Evolutionary conservation across 2,888 invertebrate genomes (phyloP), one percentile per base, ranked within the genome.

Genomic region (Xylota segnis): DNA sequence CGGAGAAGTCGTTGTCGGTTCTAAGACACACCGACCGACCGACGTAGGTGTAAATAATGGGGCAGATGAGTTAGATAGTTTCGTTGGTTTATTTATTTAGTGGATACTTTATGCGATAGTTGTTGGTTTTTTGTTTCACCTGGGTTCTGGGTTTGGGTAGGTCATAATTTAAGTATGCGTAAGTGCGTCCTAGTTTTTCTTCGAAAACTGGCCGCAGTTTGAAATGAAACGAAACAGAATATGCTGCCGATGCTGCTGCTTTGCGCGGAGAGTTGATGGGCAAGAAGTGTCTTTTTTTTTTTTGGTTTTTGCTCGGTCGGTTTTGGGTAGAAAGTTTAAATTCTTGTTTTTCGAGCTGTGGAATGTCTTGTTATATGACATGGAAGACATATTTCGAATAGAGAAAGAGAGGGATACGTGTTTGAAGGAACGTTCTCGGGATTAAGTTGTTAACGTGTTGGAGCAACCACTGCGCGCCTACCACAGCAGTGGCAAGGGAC

Each of bases 311-410:
- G 18, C 29, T 70, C 9, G 32, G 59, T 83, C 40, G 76, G 70
- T 84, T 84, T 84, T 76, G 75, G 81, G 84, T 82, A 86, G 86
- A 86, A 86, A 86, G 86, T 86, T 82, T 82, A 50, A 79, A 77
- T 82, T 82, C 86, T 82, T 54, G 86, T 86, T 77, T 76, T 43
- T 71, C 82, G 43, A 72, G 76, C 47, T 76, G n/a, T 47, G 76
- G 72, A 86, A 82, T 86, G 66, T 75, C 52, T 75, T 14, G n/a
- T 45, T 14, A 45, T 34, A 37, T 70, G 56, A 32, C 54, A 54
- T 63, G 14, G 45, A 56, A 43, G 63, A 50, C 23, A 23, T 74
- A 14, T 65, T 65, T 29, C 23, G 12, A 16, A 16, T 37, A 27
- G 45, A 23, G 37, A 14, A 40, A 23, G 27, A 9, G n/a, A 58